Evolutionary conservation across 2,113 vertebrate genomes (phyloP).

Genomic region (Miniopterus natalensis): DNA sequence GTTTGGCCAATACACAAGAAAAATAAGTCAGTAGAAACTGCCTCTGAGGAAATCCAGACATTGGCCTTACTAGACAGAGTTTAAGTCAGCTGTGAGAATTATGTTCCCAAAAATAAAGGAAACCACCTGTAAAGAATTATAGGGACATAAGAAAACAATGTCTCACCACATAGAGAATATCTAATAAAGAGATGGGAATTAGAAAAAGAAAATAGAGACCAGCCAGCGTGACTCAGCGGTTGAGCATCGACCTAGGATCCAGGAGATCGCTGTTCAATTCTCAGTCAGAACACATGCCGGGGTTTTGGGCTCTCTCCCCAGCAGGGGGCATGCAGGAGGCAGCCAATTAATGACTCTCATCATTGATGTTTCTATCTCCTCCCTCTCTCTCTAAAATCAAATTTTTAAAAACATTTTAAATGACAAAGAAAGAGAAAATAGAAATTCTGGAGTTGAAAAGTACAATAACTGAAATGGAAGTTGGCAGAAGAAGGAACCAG

Average conservation of each 20-base stretch:
- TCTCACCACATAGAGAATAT: background rate
- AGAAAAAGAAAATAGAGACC: background rate
- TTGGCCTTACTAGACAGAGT: background rate
- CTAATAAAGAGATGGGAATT: constrained; percentile 1
- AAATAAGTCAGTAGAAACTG: background rate
- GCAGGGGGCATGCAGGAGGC: too few relatives aligned
- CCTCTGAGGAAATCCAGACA: background rate
- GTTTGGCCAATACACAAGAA: background rate
- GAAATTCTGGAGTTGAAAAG: background rate
- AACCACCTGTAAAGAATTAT: background rate
- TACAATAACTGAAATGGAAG: background rate
- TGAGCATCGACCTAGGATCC: too few relatives aligned
- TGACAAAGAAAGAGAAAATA: background rate
- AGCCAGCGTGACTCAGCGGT: too few relatives aligned
- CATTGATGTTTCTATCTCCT: too few relatives aligned
- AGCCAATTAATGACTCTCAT: too few relatives aligned
- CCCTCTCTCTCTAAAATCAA: too few relatives aligned
- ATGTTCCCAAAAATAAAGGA: background rate
- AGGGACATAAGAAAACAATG: background rate
- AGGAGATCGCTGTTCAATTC: too few relatives aligned
- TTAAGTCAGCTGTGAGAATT: background rate
- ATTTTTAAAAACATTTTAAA: too few relatives aligned
- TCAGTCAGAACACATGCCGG: too few relatives aligned
- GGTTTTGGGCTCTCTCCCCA: too few relatives aligned
- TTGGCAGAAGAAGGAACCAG: background rate